Conservation (phyloP, 2,888 invertebrate genomes). For the Zele albiditarsus region DNA sequence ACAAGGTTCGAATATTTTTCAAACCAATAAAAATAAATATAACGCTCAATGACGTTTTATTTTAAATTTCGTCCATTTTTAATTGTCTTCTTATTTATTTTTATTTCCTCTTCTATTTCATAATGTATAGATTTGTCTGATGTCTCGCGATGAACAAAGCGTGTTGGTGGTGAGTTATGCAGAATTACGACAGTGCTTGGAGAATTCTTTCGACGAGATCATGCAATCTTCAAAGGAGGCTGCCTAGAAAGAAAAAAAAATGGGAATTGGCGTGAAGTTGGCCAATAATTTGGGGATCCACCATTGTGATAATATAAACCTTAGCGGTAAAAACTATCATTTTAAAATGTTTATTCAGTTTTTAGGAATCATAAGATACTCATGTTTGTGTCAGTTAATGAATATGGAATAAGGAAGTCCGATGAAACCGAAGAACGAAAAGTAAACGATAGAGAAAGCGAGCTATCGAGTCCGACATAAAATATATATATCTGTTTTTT, state of each 20-base stretch:
- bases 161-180: constrained; percentile 95
- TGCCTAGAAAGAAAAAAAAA: constrained; percentile 47
- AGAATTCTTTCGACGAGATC: constrained; percentile 91
- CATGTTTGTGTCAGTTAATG: constrained; percentile 27
- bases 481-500: neutral
- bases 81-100: constrained; percentile 19
- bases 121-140: constrained; percentile 86
- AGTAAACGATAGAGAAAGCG: constrained; percentile 43
- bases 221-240: constrained; percentile 76
- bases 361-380: constrained; percentile 24
- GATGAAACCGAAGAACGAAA: constrained; percentile 34
- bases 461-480: neutral
- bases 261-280: constrained; percentile 13
- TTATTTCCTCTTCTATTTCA: constrained; percentile 14
- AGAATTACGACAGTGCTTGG: constrained; percentile 95
- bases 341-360: constrained; percentile 45
- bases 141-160: constrained; percentile 97
- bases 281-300: constrained; percentile 54
- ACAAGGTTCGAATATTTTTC: constrained; percentile 77
- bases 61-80: constrained; percentile 10
- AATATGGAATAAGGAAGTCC: neutral
- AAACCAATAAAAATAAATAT: neutral
- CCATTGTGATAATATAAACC: constrained; percentile 70
- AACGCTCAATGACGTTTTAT: neutral
- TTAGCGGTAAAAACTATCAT: constrained; percentile 66